These are phyloP conservation scores for Corapipo altera DNA, from an alignment of 2,113 vertebrate species.

Conservation along the genomic window DNA sequence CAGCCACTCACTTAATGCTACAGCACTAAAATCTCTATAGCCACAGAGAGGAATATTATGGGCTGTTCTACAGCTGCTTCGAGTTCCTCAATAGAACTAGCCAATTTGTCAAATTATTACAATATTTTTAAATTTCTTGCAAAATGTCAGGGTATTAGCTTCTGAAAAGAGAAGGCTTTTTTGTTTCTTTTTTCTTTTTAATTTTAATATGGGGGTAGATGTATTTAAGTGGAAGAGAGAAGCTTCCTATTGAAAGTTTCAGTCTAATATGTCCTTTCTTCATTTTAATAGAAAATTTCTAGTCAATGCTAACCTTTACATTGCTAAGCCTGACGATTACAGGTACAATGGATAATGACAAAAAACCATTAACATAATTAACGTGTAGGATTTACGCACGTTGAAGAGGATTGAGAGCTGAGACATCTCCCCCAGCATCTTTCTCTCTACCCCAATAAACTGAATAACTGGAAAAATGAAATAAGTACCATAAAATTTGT, in stretches of 20 bases:
- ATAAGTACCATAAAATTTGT: slow-evolving; percentile 84
- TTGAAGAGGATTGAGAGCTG: neutral
- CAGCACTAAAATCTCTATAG: neutral
- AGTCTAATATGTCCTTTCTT: neutral
- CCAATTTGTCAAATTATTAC: neutral
- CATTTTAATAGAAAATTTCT: neutral
- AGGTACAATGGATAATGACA: neutral
- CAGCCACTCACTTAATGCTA: neutral
- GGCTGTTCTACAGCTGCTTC: neutral
- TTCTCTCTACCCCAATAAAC: neutral
- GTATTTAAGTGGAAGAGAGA: neutral
- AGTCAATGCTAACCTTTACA: neutral
- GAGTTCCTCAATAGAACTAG: neutral
- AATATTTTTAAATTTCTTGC: neutral
- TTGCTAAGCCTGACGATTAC: neutral
- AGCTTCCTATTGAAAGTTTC: neutral
- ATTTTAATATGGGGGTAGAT: neutral
- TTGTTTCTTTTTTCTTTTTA: neutral
- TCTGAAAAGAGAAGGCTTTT: neutral
- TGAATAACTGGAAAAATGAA: neutral
- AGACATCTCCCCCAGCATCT: neutral
- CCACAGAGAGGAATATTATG: neutral
- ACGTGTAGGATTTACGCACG: fast-evolving
- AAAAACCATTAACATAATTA: neutral
- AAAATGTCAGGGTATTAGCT: neutral